Base-by-base conservation (phyloP, 2,797 vertebrate species). In the Buphagus erythrorhynchus region DNA sequence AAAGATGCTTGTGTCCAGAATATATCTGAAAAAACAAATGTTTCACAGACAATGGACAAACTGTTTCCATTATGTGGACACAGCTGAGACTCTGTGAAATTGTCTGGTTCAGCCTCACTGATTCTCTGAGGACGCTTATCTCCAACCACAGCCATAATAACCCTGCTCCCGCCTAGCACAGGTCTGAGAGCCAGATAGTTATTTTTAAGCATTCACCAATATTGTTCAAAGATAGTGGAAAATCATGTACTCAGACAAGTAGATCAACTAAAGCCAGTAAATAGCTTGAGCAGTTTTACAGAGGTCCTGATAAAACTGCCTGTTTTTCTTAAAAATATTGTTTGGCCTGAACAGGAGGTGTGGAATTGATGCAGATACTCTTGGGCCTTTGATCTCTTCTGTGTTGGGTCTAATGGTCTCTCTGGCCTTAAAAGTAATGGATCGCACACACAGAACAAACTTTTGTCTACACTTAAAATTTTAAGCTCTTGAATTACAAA, bases 61-160 rank as follows among this genome's bases (percentile, higher is more conserved):
- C 36, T 16, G 24, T 95, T 97, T 88, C 95, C 89, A 93, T 91
- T 90, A 77, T 91, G 91, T 88, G 42, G 54, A 19, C 0, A 1
- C 79, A 92, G 80, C 72, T 6, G 13, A 86, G 62, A 40, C 59
- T 51, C 51, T 36, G 36, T 67, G 82, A 78, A 87, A 94, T 61
- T 48, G 81, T 52, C 88, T 93, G 72, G 54, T 72, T 94, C 83
- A 85, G 84, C 61, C 82, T 77, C 63, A 59, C 42, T 35, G 75
- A 48, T 68, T 89, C 86, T 80, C 84, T 65, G 57, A 94, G 92
- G 85, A 87, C 1, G 5, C 87, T 93, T 92, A 93, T 94, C 94
- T 95, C 82, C 88, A 90, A 52, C 79, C 83, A 62, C 94, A 97
- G 96, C 79, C 93, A 68, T 29, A 80, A 90, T 57, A 93, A 90